Percentiles rank a stretch among this genome's conserved stretches.
These are phyloP conservation scores for Allolobophora icterica DNA, from an alignment of 2,888 invertebrate species.

Conservation along the genomic window DNA sequence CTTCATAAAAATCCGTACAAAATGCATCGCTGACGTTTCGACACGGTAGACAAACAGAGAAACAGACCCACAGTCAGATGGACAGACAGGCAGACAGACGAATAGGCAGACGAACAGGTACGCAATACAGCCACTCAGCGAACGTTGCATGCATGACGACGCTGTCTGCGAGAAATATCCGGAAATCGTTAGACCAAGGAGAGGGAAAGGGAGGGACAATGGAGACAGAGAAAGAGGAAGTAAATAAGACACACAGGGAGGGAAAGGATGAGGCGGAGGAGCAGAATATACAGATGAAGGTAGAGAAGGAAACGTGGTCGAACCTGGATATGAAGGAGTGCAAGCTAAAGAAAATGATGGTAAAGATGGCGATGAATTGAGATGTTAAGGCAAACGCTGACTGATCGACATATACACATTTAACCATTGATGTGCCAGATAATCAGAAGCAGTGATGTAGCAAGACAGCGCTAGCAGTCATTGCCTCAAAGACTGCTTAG, in stretches of 20 bases:
- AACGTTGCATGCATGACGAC: slow-evolving; percentile 9
- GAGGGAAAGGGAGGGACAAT: background rate
- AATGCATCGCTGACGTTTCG: background rate
- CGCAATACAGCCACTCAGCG: background rate
- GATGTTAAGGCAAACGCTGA: no score
- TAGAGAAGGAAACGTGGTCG: no score
- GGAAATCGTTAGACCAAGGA: background rate
- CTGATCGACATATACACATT: no score
- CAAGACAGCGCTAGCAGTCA: no score
- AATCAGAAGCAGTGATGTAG: no score
- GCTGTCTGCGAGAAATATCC: background rate
- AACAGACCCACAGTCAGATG: background rate
- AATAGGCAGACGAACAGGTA: background rate
- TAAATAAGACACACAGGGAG: background rate
- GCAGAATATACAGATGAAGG: background rate
- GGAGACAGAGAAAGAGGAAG: background rate
- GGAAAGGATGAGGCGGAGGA: background rate
- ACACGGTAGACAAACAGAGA: background rate
- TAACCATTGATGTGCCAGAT: no score
- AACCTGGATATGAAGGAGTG: background rate
- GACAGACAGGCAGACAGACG: background rate
- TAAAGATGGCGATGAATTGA: no score
- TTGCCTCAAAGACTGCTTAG: no score
- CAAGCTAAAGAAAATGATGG: background rate
- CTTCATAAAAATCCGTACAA: background rate